Evolutionary conservation across 2,888 invertebrate genomes (phyloP).

Genomic region (Lasioglossum oenotherae): DNA sequence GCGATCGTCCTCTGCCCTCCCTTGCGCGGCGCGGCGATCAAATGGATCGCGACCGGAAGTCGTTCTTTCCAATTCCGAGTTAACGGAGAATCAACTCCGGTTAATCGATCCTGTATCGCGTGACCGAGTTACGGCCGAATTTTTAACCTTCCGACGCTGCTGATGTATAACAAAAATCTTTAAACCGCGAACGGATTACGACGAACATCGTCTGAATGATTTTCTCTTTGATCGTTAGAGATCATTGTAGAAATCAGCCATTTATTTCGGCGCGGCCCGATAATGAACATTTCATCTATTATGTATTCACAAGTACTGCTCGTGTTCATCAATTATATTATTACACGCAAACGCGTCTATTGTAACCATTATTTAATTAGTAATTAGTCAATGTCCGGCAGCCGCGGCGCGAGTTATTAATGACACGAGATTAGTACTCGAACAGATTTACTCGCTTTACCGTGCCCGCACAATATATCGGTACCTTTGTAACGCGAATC

Average conservation of each 20-base stretch:
- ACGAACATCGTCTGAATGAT: no score
- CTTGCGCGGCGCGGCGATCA: not conserved
- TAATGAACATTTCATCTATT: not conserved
- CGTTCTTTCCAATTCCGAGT: not conserved
- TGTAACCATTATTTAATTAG: slow-evolving; percentile 2
- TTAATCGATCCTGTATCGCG: not conserved
- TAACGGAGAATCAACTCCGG: not conserved
- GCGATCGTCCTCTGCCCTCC: not conserved
- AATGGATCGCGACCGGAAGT: not conserved
- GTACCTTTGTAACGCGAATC: not conserved
- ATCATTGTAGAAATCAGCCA: not conserved
- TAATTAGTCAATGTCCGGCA: not conserved
- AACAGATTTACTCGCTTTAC: not conserved
- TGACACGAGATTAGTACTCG: not conserved
- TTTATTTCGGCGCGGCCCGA: not conserved
- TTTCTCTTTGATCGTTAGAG: not conserved
- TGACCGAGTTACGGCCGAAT: not conserved
- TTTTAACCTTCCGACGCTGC: not conserved
- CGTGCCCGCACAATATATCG: not conserved
- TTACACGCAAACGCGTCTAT: slow-evolving; percentile 4
- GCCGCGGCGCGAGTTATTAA: not conserved
- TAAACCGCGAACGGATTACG: no score
- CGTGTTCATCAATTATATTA: slow-evolving; percentile 6
- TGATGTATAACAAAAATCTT: no score
- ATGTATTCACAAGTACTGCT: not conserved